Evolutionary conservation across 2,113 vertebrate species (phyloP).

Genomic region (Edolisoma coerulescens): DNA sequence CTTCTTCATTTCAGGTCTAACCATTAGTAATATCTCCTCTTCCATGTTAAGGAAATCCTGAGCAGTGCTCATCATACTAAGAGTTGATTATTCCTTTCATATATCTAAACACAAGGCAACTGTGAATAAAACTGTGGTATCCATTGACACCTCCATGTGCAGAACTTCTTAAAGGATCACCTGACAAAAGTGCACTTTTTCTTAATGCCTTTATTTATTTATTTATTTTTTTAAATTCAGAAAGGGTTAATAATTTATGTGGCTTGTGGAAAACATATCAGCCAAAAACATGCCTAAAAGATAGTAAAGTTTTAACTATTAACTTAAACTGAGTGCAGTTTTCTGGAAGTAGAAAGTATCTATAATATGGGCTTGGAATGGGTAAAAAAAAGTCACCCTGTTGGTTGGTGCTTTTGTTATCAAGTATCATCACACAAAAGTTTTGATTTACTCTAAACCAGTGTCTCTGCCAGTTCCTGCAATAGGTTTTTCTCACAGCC

Average conservation of each 20-base stretch:
- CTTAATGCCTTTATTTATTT: background rate
- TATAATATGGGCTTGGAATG: background rate
- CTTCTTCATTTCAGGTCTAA: background rate
- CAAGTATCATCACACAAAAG: background rate
- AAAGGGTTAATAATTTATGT: background rate
- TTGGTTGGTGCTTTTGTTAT: background rate
- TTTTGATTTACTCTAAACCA: background rate
- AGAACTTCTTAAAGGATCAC: background rate
- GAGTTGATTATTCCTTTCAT: background rate
- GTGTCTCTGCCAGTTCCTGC: background rate
- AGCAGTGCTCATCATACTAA: background rate
- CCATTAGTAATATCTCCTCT: background rate
- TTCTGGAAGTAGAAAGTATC: background rate
- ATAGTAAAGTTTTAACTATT: fast-evolving
- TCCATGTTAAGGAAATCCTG: background rate
- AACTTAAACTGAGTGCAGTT: background rate
- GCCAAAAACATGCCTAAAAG: background rate
- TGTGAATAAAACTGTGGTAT: background rate
- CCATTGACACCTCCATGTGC: background rate
- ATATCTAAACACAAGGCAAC: background rate
- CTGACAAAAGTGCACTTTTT: background rate
- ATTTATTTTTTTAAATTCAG: background rate
- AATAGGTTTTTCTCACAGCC: background rate
- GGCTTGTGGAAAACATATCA: background rate
- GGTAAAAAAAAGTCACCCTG: background rate